Base-by-base conservation (phyloP, 1,140 invertebrate species). In the Drosophila elegans region DNA sequence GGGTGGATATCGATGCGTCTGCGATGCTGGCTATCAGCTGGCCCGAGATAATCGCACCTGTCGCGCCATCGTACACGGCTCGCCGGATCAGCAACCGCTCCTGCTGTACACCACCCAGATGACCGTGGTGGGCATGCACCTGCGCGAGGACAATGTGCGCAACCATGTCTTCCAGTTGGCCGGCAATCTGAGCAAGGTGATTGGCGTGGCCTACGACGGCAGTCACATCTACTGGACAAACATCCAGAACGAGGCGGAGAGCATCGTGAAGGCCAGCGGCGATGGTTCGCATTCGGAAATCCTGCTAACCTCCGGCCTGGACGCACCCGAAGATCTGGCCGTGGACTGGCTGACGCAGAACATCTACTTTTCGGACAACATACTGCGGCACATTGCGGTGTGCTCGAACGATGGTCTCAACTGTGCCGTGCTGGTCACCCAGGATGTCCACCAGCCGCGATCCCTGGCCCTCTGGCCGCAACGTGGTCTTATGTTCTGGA, bases 401-500 rank as follows among this genome's bases (percentile, higher is more conserved):
- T 97, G 97, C 79, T 94, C 92, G 1, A 93, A 93, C 12, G 93
- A 96, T 76, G 96, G 95, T 0, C 69, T 92, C 2, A 91, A 94
- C 55, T 96, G 96, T 90, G 93, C 94, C 7, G 93, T 96, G 38
- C 81, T 97, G 10, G 90, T 94, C 4, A 94, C 94, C 4, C 88
- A 94, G 51, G 91, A 93, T 74, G 92, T 94, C 0, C 91, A 94
- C 36, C 94, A 94, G 86, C 96, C 96, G 0, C 93, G 94, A 60
- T 95, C 94, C 12, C 93, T 97, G 21, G 95, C 93, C 0, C 75
- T 96, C 3, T 93, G 95, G 92, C 94, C 95, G 2, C 92, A 92
- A 6, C 91, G 94, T 12, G 95, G 96, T 94, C 90, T 93, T 49
- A 95, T 98, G 94, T 98, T 95, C 90, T 98, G 97, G 97, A 95